phyloP scores from a whole-genome alignment of 2,113 vertebrate genomes.

The Istiophorus platypterus region DNA sequence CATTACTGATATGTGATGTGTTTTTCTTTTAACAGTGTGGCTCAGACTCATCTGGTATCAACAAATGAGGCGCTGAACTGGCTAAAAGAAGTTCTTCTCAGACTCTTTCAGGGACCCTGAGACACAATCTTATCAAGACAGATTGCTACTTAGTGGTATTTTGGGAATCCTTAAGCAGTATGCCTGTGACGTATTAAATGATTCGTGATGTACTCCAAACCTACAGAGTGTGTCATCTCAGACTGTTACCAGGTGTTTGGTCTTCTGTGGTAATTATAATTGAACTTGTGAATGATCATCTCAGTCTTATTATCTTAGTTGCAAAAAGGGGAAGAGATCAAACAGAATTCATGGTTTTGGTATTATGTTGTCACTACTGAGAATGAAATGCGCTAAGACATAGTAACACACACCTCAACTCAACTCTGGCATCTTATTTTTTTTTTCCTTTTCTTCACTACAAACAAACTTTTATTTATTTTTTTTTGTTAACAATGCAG shows the following conservation, averaged over 20 bases:
- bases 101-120: conserved; percentile 35
- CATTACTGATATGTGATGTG: not conserved
- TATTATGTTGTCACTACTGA: not conserved
- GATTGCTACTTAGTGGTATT: conserved; percentile 66
- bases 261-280: conserved; percentile 36
- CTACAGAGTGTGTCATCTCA: conserved; percentile 39
- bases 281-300: conserved; percentile 31
- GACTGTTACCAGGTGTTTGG: conserved; percentile 44
- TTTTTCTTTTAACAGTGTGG: conserved; percentile 7
- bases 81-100: conserved; percentile 14
- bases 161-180: conserved; percentile 60
- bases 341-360: not conserved
- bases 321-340: not conserved
- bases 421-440: not conserved
- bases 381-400: not conserved
- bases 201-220: conserved; percentile 50
- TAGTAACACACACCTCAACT: too few species aligned
- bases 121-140: conserved; percentile 57
- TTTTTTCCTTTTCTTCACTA: not conserved
- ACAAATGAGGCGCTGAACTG: conserved; percentile 8
- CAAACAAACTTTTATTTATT: not conserved
- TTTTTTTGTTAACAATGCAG: not conserved
- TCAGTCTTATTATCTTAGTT: not conserved
- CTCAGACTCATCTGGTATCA: conserved; percentile 20
- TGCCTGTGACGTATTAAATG: conserved; percentile 53